Conservation (phyloP, 2,888 invertebrate genomes). For the Pristionchus arcanus region DNA sequence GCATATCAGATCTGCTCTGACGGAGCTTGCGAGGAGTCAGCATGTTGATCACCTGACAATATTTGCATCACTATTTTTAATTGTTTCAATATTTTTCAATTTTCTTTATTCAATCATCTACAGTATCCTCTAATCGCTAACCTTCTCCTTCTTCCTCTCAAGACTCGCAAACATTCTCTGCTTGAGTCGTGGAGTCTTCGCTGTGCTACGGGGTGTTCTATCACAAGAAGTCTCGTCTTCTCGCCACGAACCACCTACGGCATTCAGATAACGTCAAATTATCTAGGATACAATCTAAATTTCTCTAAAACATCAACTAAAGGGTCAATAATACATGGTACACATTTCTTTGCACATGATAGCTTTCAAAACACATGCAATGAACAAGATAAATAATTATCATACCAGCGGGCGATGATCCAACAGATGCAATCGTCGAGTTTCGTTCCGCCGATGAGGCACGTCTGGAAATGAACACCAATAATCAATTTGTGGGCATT, state of each 20-base stretch:
- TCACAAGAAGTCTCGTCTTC: conserved; percentile 48
- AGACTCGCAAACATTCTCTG: conserved; percentile 84
- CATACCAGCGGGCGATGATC: background rate
- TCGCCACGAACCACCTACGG: background rate
- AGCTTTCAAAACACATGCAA: background rate
- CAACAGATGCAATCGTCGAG: background rate
- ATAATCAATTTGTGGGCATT: background rate
- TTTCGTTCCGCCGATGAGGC: conserved; percentile 4
- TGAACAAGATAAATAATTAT: no score
- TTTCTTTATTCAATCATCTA: background rate
- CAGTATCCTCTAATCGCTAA: background rate
- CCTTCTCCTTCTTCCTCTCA: conserved; percentile 85
- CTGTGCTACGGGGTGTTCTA: conserved; percentile 67
- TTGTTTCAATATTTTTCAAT: background rate
- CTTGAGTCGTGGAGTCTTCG: conserved; percentile 71
- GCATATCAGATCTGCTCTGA: conserved; percentile 67
- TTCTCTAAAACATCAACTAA: no score
- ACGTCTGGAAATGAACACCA: background rate
- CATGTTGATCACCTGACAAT: conserved; percentile 83
- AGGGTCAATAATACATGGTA: background rate
- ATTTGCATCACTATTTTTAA: background rate
- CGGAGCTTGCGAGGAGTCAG: conserved; percentile 84
- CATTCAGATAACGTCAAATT: background rate
- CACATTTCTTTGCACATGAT: background rate
- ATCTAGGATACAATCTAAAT: background rate